phyloP scores from a whole-genome alignment of 2,888 invertebrate species.

The Drosophila mercatorum region DNA sequence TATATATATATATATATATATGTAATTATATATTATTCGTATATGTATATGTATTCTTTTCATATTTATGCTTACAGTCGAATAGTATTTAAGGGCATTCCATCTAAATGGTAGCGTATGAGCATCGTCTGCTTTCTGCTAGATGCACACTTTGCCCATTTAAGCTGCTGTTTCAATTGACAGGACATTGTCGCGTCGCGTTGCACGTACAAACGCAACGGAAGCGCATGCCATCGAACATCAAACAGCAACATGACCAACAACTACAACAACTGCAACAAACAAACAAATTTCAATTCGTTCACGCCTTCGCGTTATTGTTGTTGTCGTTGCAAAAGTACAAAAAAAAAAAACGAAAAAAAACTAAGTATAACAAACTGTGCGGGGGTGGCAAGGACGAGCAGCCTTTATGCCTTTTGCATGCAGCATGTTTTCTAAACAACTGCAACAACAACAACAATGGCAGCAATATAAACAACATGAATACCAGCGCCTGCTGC shows the following conservation, averaged over 20 bases:
- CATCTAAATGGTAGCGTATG: constrained; percentile 10
- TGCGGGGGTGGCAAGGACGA: constrained; percentile 21
- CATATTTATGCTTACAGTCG: too few species aligned
- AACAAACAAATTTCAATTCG: constrained; percentile 82
- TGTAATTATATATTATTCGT: too few species aligned
- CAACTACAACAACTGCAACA: constrained; percentile 32
- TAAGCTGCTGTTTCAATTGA: constrained; percentile 6
- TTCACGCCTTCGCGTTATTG: constrained; percentile 49
- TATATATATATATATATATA: too few species aligned
- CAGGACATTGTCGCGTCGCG: constrained; percentile 45
- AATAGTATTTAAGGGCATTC: too few species aligned
- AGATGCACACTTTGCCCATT: too few species aligned
- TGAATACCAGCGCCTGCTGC: constrained; percentile 26
- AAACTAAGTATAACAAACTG: constrained; percentile 42
- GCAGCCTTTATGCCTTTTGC: constrained; percentile 46
- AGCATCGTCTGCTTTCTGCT: neutral
- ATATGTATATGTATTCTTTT: too few species aligned
- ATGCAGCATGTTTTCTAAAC: constrained; percentile 74
- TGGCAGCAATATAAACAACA: constrained; percentile 31
- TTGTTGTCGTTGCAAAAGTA: constrained; percentile 16
- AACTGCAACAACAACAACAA: constrained; percentile 43
- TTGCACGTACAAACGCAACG: constrained; percentile 64
- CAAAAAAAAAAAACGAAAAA: constrained; percentile 33
- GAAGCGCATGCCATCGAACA: constrained; percentile 70
- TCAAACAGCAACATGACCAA: constrained; percentile 59